Conservation (phyloP, 2,113 vertebrate genomes). For the Crocuta crocuta region DNA sequence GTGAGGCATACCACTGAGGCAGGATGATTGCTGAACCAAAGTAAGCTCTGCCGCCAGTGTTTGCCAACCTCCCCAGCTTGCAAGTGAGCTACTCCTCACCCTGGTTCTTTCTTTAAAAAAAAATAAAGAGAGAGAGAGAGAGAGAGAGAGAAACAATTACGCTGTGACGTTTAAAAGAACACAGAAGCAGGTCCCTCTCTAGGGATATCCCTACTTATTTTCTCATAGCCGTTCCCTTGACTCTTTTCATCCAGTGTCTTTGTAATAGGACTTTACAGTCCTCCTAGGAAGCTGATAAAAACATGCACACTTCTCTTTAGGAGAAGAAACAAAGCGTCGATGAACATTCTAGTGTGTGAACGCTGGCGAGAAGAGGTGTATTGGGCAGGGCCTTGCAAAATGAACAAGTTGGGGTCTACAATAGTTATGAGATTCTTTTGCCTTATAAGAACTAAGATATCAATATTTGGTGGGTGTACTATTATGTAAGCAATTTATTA, state of each 20-base stretch:
- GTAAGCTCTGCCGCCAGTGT: not conserved
- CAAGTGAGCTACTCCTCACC: slow-evolving; percentile 59
- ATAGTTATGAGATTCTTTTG: not conserved
- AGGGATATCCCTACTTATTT: slow-evolving; percentile 49
- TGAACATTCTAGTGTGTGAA: not conserved
- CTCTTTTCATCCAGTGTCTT: not conserved
- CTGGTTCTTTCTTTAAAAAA: slow-evolving; percentile 12
- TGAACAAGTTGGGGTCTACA: not conserved
- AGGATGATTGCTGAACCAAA: slow-evolving; percentile 26
- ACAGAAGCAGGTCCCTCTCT: slow-evolving; percentile 57
- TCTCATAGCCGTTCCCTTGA: slow-evolving; percentile 55
- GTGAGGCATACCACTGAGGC: not conserved
- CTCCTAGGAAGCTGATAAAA: not conserved
- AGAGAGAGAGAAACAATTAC: slow-evolving; percentile 46
- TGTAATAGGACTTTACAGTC: not conserved
- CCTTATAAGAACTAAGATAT: not conserved
- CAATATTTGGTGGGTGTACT: not conserved
- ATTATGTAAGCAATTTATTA: not conserved
- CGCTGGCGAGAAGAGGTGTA: not conserved
- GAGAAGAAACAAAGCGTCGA: not conserved
- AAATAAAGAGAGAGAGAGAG: not conserved
- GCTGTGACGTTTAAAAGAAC: slow-evolving; percentile 72
- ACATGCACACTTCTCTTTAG: not conserved
- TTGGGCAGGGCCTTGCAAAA: not conserved
- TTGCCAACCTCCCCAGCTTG: slow-evolving; percentile 35